Percentiles rank a stretch among this genome's conserved stretches.
These are phyloP conservation scores for Eulemur mongoz DNA, from an alignment of 2,797 vertebrate genomes.

Conservation along the genomic window DNA sequence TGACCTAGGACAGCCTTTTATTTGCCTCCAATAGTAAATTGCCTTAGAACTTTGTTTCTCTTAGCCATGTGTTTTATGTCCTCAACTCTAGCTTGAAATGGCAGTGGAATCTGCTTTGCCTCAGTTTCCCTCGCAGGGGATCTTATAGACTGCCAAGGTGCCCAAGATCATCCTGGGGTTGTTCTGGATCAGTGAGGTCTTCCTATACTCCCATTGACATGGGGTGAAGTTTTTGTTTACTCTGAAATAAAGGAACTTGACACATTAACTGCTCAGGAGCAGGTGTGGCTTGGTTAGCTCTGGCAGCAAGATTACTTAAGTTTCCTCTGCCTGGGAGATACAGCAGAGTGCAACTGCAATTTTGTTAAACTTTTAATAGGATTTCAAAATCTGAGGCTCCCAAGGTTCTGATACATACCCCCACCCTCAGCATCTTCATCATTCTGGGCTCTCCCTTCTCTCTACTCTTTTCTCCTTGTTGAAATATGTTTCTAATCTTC, in stretches of 20 bases:
- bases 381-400: conserved; percentile 23
- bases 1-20: background rate
- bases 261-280: background rate
- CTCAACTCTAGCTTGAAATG: background rate
- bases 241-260: background rate
- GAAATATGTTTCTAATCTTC: conserved; percentile 81
- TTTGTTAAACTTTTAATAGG: conserved; percentile 27
- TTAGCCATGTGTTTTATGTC: background rate
- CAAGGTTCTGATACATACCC: background rate
- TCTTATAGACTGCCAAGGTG: background rate
- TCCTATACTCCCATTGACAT: background rate
- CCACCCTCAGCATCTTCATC: conserved; percentile 27
- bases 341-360: background rate
- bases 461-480: conserved; percentile 66
- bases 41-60: background rate
- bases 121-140: background rate
- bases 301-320: background rate
- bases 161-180: background rate
- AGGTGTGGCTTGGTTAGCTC: background rate
- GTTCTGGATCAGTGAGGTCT: background rate
- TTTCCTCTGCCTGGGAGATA: background rate
- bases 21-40: conserved; percentile 9
- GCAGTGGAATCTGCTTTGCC: background rate
- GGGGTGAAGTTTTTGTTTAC: conserved; percentile 16
- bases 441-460: conserved; percentile 45